These are phyloP conservation scores for Stictocephala bisonia DNA, from an alignment of 2,888 invertebrate genomes.

Conservation along the genomic window DNA sequence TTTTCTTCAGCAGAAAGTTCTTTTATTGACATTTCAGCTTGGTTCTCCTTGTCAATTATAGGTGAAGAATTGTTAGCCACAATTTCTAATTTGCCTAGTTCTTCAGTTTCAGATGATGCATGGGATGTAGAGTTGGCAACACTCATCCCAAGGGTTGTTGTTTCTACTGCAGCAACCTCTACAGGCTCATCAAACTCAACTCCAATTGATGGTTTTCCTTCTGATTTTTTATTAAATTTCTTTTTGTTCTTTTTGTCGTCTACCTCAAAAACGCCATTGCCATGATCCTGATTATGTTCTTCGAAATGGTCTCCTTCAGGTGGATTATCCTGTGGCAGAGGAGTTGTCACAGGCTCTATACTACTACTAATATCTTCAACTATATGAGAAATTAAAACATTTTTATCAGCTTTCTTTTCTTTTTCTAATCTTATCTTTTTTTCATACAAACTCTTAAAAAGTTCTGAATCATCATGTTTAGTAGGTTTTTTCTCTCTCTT, in stretches of 20 bases:
- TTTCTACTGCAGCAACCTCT: neutral
- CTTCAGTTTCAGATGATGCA: neutral
- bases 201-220: conserved; percentile 1
- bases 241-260: conserved; percentile 36
- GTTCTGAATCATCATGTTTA: conserved; percentile 48
- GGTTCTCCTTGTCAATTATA: too few relatives aligned
- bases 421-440: conserved; percentile 50
- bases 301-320: too few relatives aligned
- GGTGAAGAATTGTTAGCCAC: too few relatives aligned
- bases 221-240: conserved; percentile 40
- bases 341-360: neutral
- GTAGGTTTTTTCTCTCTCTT: conserved; percentile 52
- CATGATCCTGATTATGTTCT: conserved; percentile 36
- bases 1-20: conserved; percentile 9
- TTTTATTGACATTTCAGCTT: too few relatives aligned
- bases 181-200: neutral
- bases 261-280: conserved; percentile 41
- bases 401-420: conserved; percentile 43
- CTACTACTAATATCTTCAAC: neutral
- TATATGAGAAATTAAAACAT: neutral
- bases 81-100: too few relatives aligned
- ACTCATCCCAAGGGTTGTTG: neutral
- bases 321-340: neutral
- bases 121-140: neutral
- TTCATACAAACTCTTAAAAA: conserved; percentile 40